Conservation (phyloP, 2,113 vertebrate species). For the Halichoeres trimaculatus region DNA sequence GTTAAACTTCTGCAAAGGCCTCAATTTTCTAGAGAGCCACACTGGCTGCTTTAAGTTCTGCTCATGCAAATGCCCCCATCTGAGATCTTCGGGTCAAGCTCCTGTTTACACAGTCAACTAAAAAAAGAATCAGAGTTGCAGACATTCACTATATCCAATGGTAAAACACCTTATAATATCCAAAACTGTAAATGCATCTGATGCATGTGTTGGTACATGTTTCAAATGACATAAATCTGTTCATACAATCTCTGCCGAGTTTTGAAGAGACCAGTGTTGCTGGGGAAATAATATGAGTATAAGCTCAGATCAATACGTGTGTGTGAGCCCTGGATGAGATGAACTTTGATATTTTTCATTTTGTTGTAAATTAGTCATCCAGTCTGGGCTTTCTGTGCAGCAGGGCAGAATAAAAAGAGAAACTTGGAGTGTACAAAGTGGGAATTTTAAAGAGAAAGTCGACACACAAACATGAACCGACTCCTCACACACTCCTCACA, state of each 20-base stretch:
- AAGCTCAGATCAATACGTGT: not conserved
- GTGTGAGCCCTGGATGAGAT: no score
- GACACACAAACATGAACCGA: not conserved
- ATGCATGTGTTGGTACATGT: no score
- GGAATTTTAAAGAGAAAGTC: not conserved
- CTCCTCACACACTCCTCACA: slow-evolving; percentile 4
- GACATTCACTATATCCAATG: no score
- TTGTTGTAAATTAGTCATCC: not conserved
- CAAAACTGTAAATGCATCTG: not conserved
- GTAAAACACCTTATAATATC: no score
- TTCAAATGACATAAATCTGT: no score
- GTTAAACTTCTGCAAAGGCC: no score
- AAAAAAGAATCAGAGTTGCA: no score
- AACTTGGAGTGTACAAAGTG: not conserved
- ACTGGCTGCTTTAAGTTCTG: not conserved
- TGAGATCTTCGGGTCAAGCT: no score
- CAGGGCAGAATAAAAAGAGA: not conserved
- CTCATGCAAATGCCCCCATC: no score
- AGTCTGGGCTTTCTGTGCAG: not conserved
- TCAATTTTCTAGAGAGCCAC: not conserved
- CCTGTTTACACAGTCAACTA: no score
- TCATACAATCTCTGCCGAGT: not conserved
- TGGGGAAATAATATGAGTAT: not conserved
- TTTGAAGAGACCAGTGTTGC: not conserved
- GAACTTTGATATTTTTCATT: not conserved